Evolutionary conservation across 1,140 invertebrate genomes (phyloP), one percentile per base, ranked within the genome.

Genomic region (Choristoneura fumiferana): DNA sequence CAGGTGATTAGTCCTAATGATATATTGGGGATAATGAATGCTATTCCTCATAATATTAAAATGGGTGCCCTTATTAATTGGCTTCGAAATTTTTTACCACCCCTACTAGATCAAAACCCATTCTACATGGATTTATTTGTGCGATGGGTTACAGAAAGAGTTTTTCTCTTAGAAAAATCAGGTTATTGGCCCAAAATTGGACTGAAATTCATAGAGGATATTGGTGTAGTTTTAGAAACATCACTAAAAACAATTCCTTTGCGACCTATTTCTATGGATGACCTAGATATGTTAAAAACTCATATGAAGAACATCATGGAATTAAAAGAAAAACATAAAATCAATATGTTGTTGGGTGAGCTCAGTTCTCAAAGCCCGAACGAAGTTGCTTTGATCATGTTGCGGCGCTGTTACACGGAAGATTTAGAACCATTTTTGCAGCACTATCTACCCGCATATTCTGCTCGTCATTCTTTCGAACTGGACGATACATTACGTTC

Each of bases 111-210:
- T 58, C 65, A 81, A 62, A 87, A 84, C 43, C 84, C 84, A 35
- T 89, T 80, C 65, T 76, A 76, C 62, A 78, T 87, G 62, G 86
- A 89, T 64, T 58, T 84, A 63, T 81, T 89, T 80, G 80, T 86
- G 14, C 78, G 78, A 59, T 89, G 86, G 86, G 75, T 81, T 8
- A 81, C 74, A 55, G 75, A 84, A 54, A 81, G 86, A 62, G 74
- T 89, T 53, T 86, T 89, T 65, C 57, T 64, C 36, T 67, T 89
- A 17, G 84, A 89, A 62, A 76, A 86, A 57, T 89, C 86, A 39
- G 36, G 69, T 52, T 89, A 85, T 68, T 89, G 86, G 86, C 86
- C 86, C 22, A 87, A 89, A 71, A 84, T 89, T 59, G 84, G 80
- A 36, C 57, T 86, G 35, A 89, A 84, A 70, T 85, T 87, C 66